Evolutionary conservation across 2,888 invertebrate species (phyloP).

Genomic region (Graphium colonna): DNA sequence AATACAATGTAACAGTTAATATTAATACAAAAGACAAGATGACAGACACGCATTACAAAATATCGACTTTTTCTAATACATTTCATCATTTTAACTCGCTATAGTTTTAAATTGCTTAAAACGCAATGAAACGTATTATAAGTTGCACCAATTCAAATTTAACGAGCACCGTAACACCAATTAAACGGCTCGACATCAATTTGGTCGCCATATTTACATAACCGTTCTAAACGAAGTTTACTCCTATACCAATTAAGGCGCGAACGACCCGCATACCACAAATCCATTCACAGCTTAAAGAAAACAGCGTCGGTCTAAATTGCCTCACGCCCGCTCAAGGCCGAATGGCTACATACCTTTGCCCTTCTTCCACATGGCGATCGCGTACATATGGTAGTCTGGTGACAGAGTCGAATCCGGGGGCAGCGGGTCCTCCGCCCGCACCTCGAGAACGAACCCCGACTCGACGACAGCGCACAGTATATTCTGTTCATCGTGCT

Average conservation of each 20-base stretch:
- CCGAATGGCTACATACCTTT: slow-evolving; percentile 77
- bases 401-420: slow-evolving; percentile 69
- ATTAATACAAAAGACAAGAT: no score
- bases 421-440: slow-evolving; percentile 71
- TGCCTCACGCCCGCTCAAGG: slow-evolving; percentile 36
- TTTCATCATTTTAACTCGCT: no score
- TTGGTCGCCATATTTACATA: slow-evolving; percentile 23
- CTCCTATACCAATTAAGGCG: slow-evolving; percentile 21
- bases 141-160: not conserved
- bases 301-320: slow-evolving; percentile 11
- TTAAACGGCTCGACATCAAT: no score
- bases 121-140: not conserved
- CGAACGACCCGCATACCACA: slow-evolving; percentile 41
- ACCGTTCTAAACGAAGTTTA: not conserved
- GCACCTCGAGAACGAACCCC: slow-evolving; percentile 85
- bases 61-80: no score
- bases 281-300: slow-evolving; percentile 51
- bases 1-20: no score
- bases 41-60: no score
- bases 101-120: no score
- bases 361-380: slow-evolving; percentile 85
- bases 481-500: slow-evolving; percentile 84
- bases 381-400: slow-evolving; percentile 82
- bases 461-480: slow-evolving; percentile 86
- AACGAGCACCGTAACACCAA: no score